These are phyloP conservation scores for Coranthus polyacanthus DNA, from an alignment of 2,797 vertebrate species.

Conservation along the genomic window DNA sequence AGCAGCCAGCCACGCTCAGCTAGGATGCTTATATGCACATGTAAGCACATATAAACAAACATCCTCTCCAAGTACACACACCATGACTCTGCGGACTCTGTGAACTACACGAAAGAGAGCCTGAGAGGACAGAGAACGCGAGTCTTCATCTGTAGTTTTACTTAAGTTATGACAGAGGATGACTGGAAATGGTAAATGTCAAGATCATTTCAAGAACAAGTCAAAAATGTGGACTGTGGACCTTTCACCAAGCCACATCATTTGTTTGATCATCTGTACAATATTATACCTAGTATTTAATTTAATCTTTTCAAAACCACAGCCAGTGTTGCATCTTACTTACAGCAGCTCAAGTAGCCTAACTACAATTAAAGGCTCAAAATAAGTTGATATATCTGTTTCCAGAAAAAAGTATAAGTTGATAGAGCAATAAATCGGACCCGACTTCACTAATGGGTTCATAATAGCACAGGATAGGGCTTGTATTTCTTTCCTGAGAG, in stretches of 20 bases:
- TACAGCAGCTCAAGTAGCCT: not conserved
- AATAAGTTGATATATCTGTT: not conserved
- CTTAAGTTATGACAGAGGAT: conserved; percentile 39
- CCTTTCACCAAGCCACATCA: not conserved
- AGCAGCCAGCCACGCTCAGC: not conserved
- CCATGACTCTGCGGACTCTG: conserved; percentile 2
- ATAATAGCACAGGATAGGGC: conserved; percentile 18
- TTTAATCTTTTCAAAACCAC: not conserved
- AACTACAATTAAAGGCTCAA: not conserved
- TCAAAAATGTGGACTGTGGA: not conserved
- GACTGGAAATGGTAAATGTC: conserved; percentile 39
- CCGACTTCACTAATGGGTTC: conserved; percentile 31
- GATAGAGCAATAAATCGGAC: conserved; percentile 16
- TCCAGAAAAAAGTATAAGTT: too few relatives aligned
- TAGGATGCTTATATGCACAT: not conserved
- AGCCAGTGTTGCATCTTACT: not conserved
- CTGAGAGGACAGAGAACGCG: conserved; percentile 32
- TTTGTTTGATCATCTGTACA: not conserved
- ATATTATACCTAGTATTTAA: not conserved
- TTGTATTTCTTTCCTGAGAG: conserved; percentile 46
- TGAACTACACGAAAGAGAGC: conserved; percentile 41
- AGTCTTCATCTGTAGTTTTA: conserved; percentile 40
- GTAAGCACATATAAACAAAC: not conserved
- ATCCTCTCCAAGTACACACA: not conserved
- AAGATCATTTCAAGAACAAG: conserved; percentile 16